A percentile compares a stretch with the other conserved stretches of the same genome.
Evolutionary conservation across 2,888 invertebrate genomes (phyloP).

Genomic region (Sialis fuliginosa): DNA sequence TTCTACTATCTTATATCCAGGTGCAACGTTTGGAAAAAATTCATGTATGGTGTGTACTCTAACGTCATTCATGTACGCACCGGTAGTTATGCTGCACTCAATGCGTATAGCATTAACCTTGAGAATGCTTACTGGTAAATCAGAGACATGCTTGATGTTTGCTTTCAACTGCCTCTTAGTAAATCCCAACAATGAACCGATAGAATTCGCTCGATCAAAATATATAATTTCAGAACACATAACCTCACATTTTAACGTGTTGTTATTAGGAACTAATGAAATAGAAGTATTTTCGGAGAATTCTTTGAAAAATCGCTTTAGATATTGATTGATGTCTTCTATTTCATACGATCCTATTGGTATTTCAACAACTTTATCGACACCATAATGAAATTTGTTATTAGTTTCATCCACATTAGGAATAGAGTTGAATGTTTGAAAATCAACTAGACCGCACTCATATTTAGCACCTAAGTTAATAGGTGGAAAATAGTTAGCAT

Average conservation of each 20-base stretch:
- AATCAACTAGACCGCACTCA: constrained; percentile 16
- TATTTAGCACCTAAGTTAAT: constrained; percentile 12
- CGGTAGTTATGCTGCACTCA: constrained; percentile 15
- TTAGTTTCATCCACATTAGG: constrained; percentile 18
- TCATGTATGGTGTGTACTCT: no score
- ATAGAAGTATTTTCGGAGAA: constrained; percentile 3
- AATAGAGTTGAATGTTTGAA: constrained; percentile 17
- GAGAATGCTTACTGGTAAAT: constrained; percentile 16
- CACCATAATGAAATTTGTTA: constrained; percentile 16
- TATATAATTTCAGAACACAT: constrained; percentile 8
- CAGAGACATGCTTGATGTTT: constrained; percentile 12
- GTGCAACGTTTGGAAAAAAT: no score
- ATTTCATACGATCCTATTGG: constrained; percentile 18
- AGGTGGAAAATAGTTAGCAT: constrained; percentile 13
- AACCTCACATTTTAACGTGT: constrained; percentile 14
- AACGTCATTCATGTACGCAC: constrained; percentile 13
- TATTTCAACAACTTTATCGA: constrained; percentile 11
- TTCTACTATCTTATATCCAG: background rate
- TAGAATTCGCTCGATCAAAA: constrained; percentile 1
- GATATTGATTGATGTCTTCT: constrained; percentile 12
- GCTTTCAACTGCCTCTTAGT: constrained; percentile 1
- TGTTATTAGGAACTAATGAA: constrained; percentile 13
- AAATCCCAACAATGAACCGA: no score
- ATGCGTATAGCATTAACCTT: constrained; percentile 15
- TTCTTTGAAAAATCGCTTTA: constrained; percentile 9